These are phyloP conservation scores for Tetrao urogallus DNA, from an alignment of 2,113 vertebrate genomes.

Conservation along the genomic window DNA sequence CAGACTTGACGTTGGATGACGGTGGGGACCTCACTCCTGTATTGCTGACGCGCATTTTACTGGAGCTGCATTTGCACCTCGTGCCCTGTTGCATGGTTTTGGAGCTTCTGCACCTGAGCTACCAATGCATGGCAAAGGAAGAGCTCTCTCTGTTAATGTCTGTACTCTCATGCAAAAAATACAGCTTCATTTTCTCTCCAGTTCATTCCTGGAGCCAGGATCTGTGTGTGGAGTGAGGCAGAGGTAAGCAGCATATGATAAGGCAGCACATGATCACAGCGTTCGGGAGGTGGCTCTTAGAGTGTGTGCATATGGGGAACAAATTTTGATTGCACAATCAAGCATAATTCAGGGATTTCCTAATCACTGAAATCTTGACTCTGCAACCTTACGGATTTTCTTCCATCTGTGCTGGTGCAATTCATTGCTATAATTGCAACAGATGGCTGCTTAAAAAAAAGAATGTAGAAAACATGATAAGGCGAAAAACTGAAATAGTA, in stretches of 20 bases:
- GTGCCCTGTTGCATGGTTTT: neutral
- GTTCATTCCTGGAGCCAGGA: neutral
- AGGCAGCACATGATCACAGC: neutral
- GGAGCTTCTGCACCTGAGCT: neutral
- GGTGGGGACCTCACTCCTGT: neutral
- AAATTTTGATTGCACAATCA: neutral
- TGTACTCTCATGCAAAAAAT: neutral
- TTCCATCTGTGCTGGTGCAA: slow-evolving; percentile 61
- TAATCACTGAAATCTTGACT: slow-evolving; percentile 51
- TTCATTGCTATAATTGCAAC: slow-evolving; percentile 36
- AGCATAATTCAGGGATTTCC: slow-evolving; percentile 43
- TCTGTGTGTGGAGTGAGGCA: neutral
- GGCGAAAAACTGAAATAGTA: neutral
- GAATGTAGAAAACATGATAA: neutral
- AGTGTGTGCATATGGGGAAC: neutral
- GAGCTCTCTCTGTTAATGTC: neutral
- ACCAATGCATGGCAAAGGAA: neutral
- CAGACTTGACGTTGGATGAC: neutral
- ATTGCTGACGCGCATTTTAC: neutral
- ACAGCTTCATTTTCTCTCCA: neutral
- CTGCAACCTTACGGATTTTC: slow-evolving; percentile 21
- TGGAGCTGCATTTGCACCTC: neutral
- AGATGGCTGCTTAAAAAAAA: slow-evolving; percentile 28
- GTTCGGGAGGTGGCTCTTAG: neutral
- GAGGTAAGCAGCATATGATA: neutral